phyloP scores from a whole-genome alignment of 2,113 vertebrate genomes.

The Pachypanchax playfairii region DNA sequence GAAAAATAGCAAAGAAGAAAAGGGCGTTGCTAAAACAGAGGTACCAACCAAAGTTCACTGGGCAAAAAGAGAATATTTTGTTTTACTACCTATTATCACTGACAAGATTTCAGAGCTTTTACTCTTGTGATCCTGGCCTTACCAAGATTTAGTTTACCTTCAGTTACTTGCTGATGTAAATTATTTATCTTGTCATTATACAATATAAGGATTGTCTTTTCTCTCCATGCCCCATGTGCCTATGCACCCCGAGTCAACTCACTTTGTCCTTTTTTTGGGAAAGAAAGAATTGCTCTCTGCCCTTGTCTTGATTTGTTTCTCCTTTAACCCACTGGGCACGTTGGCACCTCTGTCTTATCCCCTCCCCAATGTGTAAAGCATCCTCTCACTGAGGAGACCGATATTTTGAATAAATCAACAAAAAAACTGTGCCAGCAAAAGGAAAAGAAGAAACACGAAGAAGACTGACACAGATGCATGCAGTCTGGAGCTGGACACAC shows the following conservation, averaged over 20 bases:
- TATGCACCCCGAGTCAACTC: constrained; percentile 46
- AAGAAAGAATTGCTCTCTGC: constrained; percentile 21
- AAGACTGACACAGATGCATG: constrained; percentile 51
- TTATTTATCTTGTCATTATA: constrained; percentile 63
- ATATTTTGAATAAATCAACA: constrained; percentile 65
- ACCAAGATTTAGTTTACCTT: constrained; percentile 52
- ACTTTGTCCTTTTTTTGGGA: constrained; percentile 19
- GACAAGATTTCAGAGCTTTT: constrained; percentile 34
- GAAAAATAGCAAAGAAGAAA: constrained; percentile 78
- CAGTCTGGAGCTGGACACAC: constrained; percentile 67
- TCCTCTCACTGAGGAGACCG: constrained; percentile 67
- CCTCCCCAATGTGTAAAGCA: constrained; percentile 64
- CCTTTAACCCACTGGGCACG: constrained; percentile 60
- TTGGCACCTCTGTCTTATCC: constrained; percentile 82
- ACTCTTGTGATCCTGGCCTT: constrained; percentile 58
- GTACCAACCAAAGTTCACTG: constrained; percentile 77
- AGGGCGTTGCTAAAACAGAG: constrained; percentile 77
- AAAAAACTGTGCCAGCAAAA: constrained; percentile 69
- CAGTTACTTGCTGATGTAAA: constrained; percentile 48
- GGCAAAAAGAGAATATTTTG: constrained; percentile 54
- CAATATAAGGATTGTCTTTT: constrained; percentile 60
- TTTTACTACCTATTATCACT: constrained; percentile 24
- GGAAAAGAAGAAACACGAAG: constrained; percentile 52
- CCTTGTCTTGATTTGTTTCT: constrained; percentile 23
- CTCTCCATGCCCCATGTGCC: constrained; percentile 65